Base-by-base conservation (phyloP, 2,888 invertebrate species). In the Labia minor region DNA sequence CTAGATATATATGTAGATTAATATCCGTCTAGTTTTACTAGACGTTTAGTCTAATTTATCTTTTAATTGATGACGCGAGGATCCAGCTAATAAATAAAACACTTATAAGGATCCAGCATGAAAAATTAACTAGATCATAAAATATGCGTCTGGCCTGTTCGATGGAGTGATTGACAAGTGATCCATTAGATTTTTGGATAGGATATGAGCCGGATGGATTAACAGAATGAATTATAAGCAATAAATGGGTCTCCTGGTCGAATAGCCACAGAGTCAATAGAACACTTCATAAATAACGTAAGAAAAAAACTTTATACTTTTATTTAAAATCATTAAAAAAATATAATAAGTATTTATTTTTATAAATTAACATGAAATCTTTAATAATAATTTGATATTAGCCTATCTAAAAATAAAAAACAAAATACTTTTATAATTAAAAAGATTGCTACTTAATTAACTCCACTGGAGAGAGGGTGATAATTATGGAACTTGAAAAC, bases 111-210 rank as follows among this genome's bases (percentile, higher is more conserved):
- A 49, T 49, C 49, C 49, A 14, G 49, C 16, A 49, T 49, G 49
- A 49, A 49, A 49, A 49, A 49, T 49, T 49, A 49, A 49, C 49
- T 49, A 49, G 49, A 49, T 49, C 49, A 49, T 49, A 49, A 49
- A 49, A 49, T 49, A 49, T 49, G 49, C 49, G 14, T 3, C 49
- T 49, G 49, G 3, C n/a, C 49, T 49, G 49, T n/a, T 49, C 16
- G 49, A 49, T 49, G 14, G 49, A 49, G 49, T 49, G 49, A 49
- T 49, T 49, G 49, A 49, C 49, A 49, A 49, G 49, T 49, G 49
- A 49, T 49, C 49, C 49, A 49, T 49, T 49, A 49, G 14, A 49
- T 49, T 49, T 49, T 49, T 49, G 49, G 14, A 49, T 49, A 49
- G 49, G 16, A 49, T n/a, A 49, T n/a, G 26, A 49, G 2, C 16